These are phyloP conservation scores for Drosophila equinoxialis DNA, from an alignment of 1,140 invertebrate species.

Conservation along the genomic window DNA sequence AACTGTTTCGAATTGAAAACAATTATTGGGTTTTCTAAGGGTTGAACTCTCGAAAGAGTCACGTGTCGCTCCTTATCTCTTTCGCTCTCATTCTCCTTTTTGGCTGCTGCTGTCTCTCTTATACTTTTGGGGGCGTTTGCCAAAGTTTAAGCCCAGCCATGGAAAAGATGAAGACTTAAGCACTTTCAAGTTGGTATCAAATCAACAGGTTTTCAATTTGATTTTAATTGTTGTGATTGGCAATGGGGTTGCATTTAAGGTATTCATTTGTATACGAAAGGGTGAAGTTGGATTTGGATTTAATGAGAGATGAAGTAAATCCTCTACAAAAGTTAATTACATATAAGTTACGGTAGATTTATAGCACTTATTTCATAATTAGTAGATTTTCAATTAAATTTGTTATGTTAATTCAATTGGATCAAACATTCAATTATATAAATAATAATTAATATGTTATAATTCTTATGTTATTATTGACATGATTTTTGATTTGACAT, in stretches of 20 bases:
- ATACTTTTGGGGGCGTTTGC: slow-evolving; percentile 35
- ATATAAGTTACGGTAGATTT: background rate
- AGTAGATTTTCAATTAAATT: background rate
- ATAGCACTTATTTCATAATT: background rate
- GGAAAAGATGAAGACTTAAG: slow-evolving; percentile 58
- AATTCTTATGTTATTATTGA: no score
- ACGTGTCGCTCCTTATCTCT: slow-evolving; percentile 16
- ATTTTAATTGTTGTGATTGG: slow-evolving; percentile 45
- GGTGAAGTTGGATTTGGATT: background rate
- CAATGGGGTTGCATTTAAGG: background rate
- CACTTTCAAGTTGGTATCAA: slow-evolving; percentile 27
- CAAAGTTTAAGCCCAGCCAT: slow-evolving; percentile 40
- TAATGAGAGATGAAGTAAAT: background rate
- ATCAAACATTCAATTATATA: no score
- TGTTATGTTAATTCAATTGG: no score
- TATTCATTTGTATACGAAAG: background rate
- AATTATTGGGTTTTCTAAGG: slow-evolving; percentile 61
- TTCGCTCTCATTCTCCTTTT: background rate
- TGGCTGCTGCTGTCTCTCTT: slow-evolving; percentile 47
- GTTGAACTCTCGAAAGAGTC: slow-evolving; percentile 26
- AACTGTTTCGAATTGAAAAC: slow-evolving; percentile 74
- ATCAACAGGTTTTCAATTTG: slow-evolving; percentile 64
- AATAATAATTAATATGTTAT: no score
- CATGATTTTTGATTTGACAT: no score
- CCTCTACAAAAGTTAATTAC: background rate